These are phyloP conservation scores for Ennomos quercinarius DNA, from an alignment of 2,888 invertebrate genomes.

Conservation along the genomic window DNA sequence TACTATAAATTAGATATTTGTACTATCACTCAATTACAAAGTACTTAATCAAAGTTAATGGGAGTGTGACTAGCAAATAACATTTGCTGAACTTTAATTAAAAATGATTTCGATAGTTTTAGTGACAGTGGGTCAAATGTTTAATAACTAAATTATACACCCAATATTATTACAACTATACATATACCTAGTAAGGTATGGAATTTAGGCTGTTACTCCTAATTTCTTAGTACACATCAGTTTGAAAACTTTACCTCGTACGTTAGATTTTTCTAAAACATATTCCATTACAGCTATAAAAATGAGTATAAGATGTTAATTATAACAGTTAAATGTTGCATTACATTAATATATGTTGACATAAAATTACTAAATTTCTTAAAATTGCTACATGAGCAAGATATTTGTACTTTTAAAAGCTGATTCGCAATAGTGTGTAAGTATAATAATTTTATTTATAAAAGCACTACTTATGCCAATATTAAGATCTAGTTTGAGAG, in stretches of 20 bases:
- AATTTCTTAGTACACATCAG: slow-evolving; percentile 48
- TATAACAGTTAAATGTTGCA: slow-evolving; percentile 55
- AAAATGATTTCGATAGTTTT: slow-evolving; percentile 63
- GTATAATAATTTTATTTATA: slow-evolving; percentile 40
- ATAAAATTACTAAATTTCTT: slow-evolving; percentile 68
- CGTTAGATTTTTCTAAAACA: slow-evolving; percentile 60
- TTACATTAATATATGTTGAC: slow-evolving; percentile 58
- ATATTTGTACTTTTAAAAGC: slow-evolving; percentile 77
- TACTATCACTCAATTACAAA: slow-evolving; percentile 84
- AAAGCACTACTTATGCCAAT: slow-evolving; percentile 60
- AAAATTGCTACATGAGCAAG: slow-evolving; percentile 81
- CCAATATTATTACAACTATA: slow-evolving; percentile 63
- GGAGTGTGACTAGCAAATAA: slow-evolving; percentile 83
- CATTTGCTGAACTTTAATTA: slow-evolving; percentile 74
- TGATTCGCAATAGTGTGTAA: slow-evolving; percentile 57
- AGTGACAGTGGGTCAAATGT: slow-evolving; percentile 78
- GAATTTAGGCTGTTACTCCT: slow-evolving; percentile 63
- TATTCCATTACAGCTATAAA: slow-evolving; percentile 63
- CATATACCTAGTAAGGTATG: slow-evolving; percentile 73
- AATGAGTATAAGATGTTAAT: slow-evolving; percentile 74
- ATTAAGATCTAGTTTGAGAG: slow-evolving; percentile 65
- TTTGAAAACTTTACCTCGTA: slow-evolving; percentile 66
- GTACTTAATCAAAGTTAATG: slow-evolving; percentile 79
- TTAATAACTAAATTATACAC: slow-evolving; percentile 51
- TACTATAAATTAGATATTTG: slow-evolving; percentile 84